phyloP scores from a whole-genome alignment of 2,113 vertebrate genomes.

The Candoia aspera region DNA sequence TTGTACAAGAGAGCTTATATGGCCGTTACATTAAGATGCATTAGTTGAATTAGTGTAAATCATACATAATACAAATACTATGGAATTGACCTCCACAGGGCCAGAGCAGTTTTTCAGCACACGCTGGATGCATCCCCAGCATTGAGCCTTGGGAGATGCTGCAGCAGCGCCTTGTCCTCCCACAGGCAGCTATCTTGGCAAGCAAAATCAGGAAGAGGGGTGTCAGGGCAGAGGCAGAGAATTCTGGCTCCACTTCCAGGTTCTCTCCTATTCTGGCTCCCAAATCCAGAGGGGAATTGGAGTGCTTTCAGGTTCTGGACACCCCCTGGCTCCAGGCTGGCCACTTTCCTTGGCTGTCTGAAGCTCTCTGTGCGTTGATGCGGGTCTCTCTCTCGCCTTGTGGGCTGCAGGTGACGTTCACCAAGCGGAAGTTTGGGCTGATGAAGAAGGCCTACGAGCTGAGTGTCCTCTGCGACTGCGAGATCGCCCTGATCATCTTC shows the following conservation, averaged over 20 bases:
- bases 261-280: neutral
- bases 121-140: neutral
- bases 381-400: too few relatives aligned
- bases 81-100: neutral
- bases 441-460: constrained; percentile 99
- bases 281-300: neutral
- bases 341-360: neutral
- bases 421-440: constrained; percentile 92
- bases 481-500: constrained; percentile 79
- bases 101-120: neutral
- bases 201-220: neutral
- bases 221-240: neutral
- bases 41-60: neutral
- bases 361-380: rapidly evolving
- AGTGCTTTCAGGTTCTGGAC: neutral
- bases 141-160: neutral
- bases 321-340: neutral
- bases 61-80: neutral
- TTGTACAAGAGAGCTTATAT: neutral
- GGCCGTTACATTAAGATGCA: too few relatives aligned
- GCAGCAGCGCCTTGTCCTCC: too few relatives aligned
- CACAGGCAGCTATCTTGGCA: neutral
- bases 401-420: constrained; percentile 75
- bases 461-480: constrained; percentile 76
- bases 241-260: neutral